Evolutionary conservation across 1,140 invertebrate species (phyloP).

Genomic region (Amphibalanus amphitrite): DNA sequence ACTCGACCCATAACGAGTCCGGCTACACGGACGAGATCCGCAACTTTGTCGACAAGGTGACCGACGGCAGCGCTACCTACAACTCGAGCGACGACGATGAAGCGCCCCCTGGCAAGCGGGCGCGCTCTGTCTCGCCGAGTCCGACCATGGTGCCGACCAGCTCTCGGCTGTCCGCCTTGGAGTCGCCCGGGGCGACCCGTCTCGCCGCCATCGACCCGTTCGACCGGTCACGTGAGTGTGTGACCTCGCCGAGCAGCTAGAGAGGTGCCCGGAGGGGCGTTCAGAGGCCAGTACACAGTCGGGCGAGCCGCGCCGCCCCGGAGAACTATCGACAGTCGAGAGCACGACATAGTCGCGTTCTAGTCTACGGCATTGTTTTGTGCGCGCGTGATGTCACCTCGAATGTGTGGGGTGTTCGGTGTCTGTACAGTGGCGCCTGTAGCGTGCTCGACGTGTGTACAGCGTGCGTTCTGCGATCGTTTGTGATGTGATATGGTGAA

Average conservation of each 20-base stretch:
- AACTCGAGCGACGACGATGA: conserved; percentile 14
- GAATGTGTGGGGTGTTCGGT: background rate
- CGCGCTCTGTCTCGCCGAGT: background rate
- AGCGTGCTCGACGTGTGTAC: background rate
- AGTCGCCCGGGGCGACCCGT: background rate
- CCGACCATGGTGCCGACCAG: background rate
- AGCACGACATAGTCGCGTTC: background rate
- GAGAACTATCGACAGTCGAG: background rate
- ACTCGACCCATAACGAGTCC: conserved; percentile 24
- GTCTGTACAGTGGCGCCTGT: background rate
- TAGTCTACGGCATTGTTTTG: background rate
- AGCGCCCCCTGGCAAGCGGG: background rate
- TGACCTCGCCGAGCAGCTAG: background rate
- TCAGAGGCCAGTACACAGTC: too few relatives aligned
- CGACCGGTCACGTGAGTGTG: background rate
- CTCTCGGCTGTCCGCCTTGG: background rate
- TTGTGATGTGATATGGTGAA: background rate
- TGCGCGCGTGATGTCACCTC: background rate
- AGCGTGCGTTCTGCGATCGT: background rate
- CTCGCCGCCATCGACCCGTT: background rate
- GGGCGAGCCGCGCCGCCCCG: too few relatives aligned
- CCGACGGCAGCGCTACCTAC: conserved; percentile 23
- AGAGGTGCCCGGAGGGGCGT: too few relatives aligned
- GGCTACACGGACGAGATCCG: conserved; percentile 84
- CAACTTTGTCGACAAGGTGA: conserved; percentile 84